Percentiles rank a stretch among this genome's conserved stretches.
Conservation (phyloP, 2,888 invertebrate genomes). For the Thumatha senex region DNA sequence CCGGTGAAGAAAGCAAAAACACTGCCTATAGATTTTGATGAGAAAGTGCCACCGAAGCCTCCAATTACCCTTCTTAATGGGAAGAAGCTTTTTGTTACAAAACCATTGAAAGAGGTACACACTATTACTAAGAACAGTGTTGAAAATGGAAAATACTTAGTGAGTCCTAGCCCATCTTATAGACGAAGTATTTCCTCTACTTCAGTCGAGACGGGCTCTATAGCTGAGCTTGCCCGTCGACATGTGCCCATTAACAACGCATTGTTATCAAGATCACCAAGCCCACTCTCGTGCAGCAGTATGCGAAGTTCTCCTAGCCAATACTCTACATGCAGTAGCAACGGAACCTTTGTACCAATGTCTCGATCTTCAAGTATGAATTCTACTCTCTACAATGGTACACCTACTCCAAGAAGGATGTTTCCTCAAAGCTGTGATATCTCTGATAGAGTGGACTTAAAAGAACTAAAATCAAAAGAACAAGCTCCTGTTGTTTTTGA, state of each 20-base stretch:
- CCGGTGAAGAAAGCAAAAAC: constrained; percentile 77
- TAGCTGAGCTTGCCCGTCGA: constrained; percentile 74
- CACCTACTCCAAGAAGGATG: constrained; percentile 85
- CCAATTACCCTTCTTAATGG: constrained; percentile 58
- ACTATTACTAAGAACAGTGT: constrained; percentile 54
- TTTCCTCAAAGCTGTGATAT: constrained; percentile 85
- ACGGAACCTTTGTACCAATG: constrained; percentile 68
- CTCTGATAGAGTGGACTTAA: constrained; percentile 75
- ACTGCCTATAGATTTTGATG: constrained; percentile 73
- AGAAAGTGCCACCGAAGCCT: constrained; percentile 61
- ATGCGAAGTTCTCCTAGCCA: constrained; percentile 69
- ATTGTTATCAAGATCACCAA: constrained; percentile 82
- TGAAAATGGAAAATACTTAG: constrained; percentile 58
- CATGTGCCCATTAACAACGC: constrained; percentile 61
- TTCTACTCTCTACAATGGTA: constrained; percentile 66
- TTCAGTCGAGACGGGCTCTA: constrained; percentile 77
- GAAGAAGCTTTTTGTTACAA: constrained; percentile 69
- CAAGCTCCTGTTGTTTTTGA: constrained; percentile 92
- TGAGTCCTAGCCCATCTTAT: constrained; percentile 66
- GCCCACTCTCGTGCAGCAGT: constrained; percentile 77
- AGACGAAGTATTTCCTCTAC: constrained; percentile 66
- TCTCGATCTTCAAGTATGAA: constrained; percentile 73
- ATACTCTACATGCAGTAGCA: constrained; percentile 77
- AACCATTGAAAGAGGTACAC: constrained; percentile 72
- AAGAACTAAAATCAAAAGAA: constrained; percentile 86